A percentile compares a stretch with the other conserved stretches of the same genome.
Conservation (phyloP, 2,113 vertebrate genomes). For the Columba janthina region DNA sequence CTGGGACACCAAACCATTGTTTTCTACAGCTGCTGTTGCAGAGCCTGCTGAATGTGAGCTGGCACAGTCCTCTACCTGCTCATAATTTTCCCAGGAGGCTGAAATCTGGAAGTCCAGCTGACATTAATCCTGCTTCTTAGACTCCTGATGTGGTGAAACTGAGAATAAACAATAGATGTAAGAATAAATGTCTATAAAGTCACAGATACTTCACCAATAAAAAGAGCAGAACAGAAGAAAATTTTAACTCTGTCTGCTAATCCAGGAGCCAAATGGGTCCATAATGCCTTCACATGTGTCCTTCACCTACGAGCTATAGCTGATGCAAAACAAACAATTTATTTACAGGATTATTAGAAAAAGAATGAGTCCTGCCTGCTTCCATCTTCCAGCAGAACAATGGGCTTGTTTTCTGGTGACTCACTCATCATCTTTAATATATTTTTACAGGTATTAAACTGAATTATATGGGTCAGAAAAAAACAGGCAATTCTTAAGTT, state of each 20-base stretch:
- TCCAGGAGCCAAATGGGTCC: neutral
- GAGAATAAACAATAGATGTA: neutral
- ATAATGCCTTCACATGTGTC: neutral
- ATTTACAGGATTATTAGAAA: neutral
- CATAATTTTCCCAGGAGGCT: neutral
- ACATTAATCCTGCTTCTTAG: neutral
- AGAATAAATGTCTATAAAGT: neutral
- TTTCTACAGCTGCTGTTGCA: neutral
- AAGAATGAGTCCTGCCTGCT: neutral
- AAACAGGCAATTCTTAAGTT: neutral
- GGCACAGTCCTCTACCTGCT: neutral
- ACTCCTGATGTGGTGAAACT: neutral
- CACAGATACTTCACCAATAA: neutral
- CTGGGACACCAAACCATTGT: accelerated
- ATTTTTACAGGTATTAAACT: neutral
- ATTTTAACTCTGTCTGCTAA: neutral
- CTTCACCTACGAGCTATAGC: neutral
- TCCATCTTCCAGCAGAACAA: neutral
- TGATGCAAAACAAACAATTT: neutral
- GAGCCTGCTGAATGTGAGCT: neutral
- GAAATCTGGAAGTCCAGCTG: neutral
- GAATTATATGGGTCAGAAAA: neutral
- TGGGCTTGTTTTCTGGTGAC: neutral
- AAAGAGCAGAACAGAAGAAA: neutral
- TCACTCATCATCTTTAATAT: neutral